Evolutionary conservation across 2,113 vertebrate species (phyloP), one percentile per base, ranked within the genome.

Genomic region (Hemiscyllium ocellatum): DNA sequence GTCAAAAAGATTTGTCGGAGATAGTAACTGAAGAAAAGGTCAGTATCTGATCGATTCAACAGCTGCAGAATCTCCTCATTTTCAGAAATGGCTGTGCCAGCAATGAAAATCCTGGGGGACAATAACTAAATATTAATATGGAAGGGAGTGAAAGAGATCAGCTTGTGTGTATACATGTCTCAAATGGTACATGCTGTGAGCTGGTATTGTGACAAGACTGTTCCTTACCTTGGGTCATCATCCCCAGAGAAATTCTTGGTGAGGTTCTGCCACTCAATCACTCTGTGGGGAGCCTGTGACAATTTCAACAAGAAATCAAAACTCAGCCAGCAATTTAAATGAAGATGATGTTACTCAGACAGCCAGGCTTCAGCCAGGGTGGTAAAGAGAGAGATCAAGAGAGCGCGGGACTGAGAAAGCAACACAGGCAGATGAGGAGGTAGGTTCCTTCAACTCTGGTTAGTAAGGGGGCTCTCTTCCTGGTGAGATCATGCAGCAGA

Each of bases 191-290:
- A 61, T 12, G 56, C 12, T 61, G 56, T 61, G 56, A 61, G 8
- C 56, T 61, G 56, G 56, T 61, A 61, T 61, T 0, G 56, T 61
- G 56, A 61, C 56, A 61, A 12, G 1, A 96, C 83, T 24, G 83
- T 22, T 29, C 19, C 96, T 65, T 89, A 97, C 97, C 95, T 97
- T 0, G 93, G 76, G n/a, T 96, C 96, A 4, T 78, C 96, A 0
- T 97, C 97, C 4, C 91, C 94, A 19, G 76, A 93, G 95, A 96
- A 85, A 80, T 87, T 96, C 56, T 96, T 96, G n/a, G 96, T 96
- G 78, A 97, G 95, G 1, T 96, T 97, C 61, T 96, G 96, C 96
- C 98, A 97, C 8, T 96, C 96, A 0, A 95, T 65, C 97, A 98
- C 97, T 0, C 97, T 33, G 0, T 94, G 96, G 0, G 26, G 0